Base-by-base conservation (phyloP, 2,797 vertebrate species). In the Ataeniobius toweri region DNA sequence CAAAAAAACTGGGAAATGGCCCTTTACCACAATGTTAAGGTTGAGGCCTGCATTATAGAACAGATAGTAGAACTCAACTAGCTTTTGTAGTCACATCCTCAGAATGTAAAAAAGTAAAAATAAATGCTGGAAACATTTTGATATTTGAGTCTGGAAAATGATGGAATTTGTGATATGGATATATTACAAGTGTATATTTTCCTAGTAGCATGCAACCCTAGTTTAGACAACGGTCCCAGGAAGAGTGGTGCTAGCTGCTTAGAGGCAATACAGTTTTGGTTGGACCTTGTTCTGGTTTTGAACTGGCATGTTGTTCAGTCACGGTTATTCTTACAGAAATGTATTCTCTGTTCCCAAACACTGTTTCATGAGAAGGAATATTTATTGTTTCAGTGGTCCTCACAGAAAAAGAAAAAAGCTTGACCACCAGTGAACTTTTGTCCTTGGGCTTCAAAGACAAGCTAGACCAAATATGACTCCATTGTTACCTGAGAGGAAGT, bases 381-480 rank as follows among this genome's bases (percentile, higher is more conserved):
- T 90, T 92, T 92, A 73, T 93, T 91, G 89, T 85, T 61, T 82
- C 90, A 86, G 91, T 76, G 80, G 85, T 90, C 86, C 87, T 73
- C 91, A 86, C 84, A 90, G 92, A 91, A 89, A 93, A 91, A 92
- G 94, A 91, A 92, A 94, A 94, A 94, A 94, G 93, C 92, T 88
- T 7, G 50, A 74, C 79, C 90, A 92, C 95, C 95, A 90, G 85
- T 77, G 3, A 77, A 87, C 90, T 94, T 94, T 94, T 94, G 90
- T 94, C 94, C 87, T 79, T 83, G 87, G 88, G 82, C 92, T 95
- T 95, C 89, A 90, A 94, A 94, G 88, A 83, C 76, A 39, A 46
- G 63, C 83, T 67, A 92, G 90, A 93, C 93, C 93, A 94, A 93
- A 94, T 87, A 92, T 63, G 3, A 31, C 31, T 31, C 87, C 80